Evolutionary conservation across 2,113 vertebrate genomes (phyloP).

Genomic region (Raja brachyura): DNA sequence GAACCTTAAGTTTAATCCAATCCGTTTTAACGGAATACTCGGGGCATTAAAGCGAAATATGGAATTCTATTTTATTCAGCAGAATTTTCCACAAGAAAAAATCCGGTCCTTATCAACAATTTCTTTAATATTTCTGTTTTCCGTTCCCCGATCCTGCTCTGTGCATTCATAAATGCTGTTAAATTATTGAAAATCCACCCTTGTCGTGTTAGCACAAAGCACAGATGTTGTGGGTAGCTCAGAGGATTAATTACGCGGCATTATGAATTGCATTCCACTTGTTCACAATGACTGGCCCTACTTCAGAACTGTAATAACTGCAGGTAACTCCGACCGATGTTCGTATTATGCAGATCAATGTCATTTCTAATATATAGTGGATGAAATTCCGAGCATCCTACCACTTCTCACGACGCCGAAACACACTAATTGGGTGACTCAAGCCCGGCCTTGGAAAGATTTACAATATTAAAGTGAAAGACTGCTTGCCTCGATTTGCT

Average conservation of each 20-base stretch:
- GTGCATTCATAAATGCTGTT: background rate
- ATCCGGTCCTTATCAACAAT: background rate
- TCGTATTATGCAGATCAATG: slow-evolving; percentile 34
- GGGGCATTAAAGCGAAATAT: background rate
- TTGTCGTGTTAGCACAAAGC: slow-evolving; percentile 21
- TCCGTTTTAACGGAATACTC: background rate
- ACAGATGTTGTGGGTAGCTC: slow-evolving; percentile 16
- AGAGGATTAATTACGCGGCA: slow-evolving; percentile 29
- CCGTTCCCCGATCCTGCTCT: background rate
- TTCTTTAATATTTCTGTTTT: background rate
- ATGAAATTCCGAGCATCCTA: slow-evolving; percentile 17
- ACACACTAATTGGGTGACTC: slow-evolving; percentile 29
- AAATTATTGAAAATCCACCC: slow-evolving; percentile 31
- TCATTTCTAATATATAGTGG: slow-evolving; percentile 33
- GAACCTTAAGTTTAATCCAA: background rate
- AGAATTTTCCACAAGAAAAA: background rate
- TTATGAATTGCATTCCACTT: slow-evolving; percentile 24
- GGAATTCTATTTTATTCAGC: background rate
- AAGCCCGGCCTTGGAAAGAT: background rate
- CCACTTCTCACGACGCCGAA: slow-evolving; percentile 23
- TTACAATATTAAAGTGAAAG: slow-evolving; percentile 28
- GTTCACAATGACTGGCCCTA: slow-evolving; percentile 28
- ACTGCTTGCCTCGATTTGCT: slow-evolving; percentile 16
- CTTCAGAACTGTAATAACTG: slow-evolving; percentile 31
- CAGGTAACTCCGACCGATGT: slow-evolving; percentile 25